Conservation (phyloP, 2,888 invertebrate genomes). For the Drosophila dives region DNA sequence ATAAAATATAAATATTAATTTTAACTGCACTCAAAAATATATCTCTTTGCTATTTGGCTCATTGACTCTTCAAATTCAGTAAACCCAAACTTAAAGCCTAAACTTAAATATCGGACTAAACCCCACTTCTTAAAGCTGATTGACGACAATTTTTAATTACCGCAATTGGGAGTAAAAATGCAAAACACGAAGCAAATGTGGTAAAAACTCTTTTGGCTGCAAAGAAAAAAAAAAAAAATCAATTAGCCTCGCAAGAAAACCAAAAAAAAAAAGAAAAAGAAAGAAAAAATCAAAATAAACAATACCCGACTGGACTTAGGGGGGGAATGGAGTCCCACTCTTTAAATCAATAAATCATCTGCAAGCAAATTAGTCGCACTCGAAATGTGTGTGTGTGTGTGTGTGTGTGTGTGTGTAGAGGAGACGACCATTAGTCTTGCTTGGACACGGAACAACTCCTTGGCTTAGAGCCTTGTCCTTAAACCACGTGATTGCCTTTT, state of each 20-base stretch:
- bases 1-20: background rate
- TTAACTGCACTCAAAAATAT: background rate
- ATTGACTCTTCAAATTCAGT: background rate
- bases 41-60: background rate
- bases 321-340: constrained; percentile 22
- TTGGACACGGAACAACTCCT: constrained; percentile 62
- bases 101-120: constrained; percentile 7
- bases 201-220: constrained; percentile 60
- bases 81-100: constrained; percentile 3
- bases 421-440: constrained; percentile 72
- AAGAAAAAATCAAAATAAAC: constrained; percentile 71
- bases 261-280: constrained; percentile 34
- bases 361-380: constrained; percentile 78
- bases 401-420: constrained; percentile 20
- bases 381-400: constrained; percentile 10
- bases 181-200: constrained; percentile 18
- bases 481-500: constrained; percentile 13
- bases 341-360: constrained; percentile 81
- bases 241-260: constrained; percentile 56
- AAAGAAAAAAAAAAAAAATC: constrained; percentile 52
- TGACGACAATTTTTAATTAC: constrained; percentile 67
- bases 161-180: constrained; percentile 36
- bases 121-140: constrained; percentile 45
- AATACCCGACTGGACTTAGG: constrained; percentile 36
- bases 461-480: constrained; percentile 22